A percentile compares a stretch with the other conserved stretches of the same genome.
These are phyloP conservation scores for Chrysocyon brachyurus DNA, from an alignment of 2,797 vertebrate genomes.

Conservation along the genomic window DNA sequence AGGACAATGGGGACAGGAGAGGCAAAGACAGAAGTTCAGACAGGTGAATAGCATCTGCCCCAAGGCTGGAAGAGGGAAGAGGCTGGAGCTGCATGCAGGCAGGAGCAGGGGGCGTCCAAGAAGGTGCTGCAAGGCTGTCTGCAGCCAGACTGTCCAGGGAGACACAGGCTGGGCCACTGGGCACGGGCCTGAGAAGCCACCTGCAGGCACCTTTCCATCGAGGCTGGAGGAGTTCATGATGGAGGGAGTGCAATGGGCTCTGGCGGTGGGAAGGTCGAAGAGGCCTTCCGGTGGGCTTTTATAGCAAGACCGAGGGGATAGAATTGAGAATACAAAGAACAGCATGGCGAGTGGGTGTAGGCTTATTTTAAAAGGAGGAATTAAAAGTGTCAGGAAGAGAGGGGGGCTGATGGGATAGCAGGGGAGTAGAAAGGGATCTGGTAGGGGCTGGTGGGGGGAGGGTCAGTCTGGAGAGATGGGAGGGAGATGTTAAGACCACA, in stretches of 20 bases:
- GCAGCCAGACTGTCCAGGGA: fast-evolving
- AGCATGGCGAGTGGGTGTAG: background rate
- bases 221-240: background rate
- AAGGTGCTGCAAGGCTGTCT: background rate
- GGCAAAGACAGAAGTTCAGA: background rate
- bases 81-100: no score
- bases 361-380: background rate
- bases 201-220: background rate
- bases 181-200: background rate
- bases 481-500: background rate
- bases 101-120: fast-evolving
- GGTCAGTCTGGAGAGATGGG: background rate
- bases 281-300: background rate
- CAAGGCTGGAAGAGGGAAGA: background rate
- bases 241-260: background rate
- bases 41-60: background rate
- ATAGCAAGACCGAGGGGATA: background rate
- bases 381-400: background rate
- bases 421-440: background rate
- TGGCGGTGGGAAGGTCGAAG: background rate
- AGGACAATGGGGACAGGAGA: no score
- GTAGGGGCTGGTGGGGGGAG: background rate
- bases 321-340: background rate
- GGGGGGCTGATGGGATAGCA: background rate
- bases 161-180: fast-evolving